Conservation (phyloP, 1,140 invertebrate species). For the Eciton burchellii region DNA sequence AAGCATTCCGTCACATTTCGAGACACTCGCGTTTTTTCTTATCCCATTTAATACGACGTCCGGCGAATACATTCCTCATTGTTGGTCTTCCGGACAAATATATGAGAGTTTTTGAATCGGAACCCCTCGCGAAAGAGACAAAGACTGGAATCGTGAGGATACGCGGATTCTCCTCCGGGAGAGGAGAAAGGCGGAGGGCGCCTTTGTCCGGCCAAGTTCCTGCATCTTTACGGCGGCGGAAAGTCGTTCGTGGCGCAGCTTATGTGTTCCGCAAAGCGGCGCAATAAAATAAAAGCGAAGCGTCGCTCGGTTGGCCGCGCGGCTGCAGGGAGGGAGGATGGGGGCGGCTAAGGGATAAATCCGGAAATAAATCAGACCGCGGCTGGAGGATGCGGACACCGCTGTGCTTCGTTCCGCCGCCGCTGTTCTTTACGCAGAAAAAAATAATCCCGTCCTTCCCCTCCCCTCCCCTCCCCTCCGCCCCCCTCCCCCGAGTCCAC, state of each 20-base stretch:
- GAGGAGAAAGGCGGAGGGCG: background rate
- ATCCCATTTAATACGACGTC: background rate
- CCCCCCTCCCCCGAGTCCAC: background rate
- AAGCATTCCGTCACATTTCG: background rate
- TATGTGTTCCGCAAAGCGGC: conserved; percentile 48
- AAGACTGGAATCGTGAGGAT: background rate
- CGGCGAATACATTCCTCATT: background rate
- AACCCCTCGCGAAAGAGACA: background rate
- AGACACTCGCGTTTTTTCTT: background rate
- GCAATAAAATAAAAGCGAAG: conserved; percentile 61
- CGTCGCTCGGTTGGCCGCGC: background rate
- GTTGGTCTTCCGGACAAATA: conserved; percentile 24
- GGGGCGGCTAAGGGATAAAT: conserved; percentile 47
- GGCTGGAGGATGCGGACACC: background rate
- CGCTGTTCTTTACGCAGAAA: conserved; percentile 21
- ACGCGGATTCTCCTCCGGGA: background rate
- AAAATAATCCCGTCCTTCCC: no score
- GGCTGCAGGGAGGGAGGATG: background rate
- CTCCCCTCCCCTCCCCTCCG: no score
- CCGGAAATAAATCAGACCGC: conserved; percentile 64
- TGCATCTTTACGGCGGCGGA: conserved; percentile 40
- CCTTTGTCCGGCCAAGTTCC: conserved; percentile 17
- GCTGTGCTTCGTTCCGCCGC: conserved; percentile 13
- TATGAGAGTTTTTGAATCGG: background rate
- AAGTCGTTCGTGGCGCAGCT: conserved; percentile 25